A percentile compares a stretch with the other conserved stretches of the same genome.
phyloP scores from a whole-genome alignment of 1,140 invertebrate genomes.

The Pseudomyrmex dendroicus region DNA sequence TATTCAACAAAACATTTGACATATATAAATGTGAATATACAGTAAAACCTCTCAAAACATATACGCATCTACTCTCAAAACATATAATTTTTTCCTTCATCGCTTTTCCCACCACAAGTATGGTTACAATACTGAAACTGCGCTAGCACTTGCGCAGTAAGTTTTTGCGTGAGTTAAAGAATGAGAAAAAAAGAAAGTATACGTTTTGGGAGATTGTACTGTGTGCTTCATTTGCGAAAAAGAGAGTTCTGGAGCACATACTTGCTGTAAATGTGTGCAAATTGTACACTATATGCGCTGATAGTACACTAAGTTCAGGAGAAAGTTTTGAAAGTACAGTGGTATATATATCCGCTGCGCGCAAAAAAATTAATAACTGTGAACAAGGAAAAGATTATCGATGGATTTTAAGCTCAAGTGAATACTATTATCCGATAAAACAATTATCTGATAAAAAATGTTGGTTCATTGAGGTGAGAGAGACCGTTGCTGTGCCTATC shows the following conservation, averaged over 20 bases:
- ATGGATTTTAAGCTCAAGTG: background rate
- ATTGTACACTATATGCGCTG: conserved; percentile 1
- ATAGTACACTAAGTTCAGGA: background rate
- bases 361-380: conserved; percentile 1
- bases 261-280: background rate
- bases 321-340: background rate
- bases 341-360: background rate
- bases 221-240: background rate
- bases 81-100: too few species aligned
- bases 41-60: too few species aligned
- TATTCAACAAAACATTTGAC: background rate
- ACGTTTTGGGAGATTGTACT: too few species aligned
- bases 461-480: background rate
- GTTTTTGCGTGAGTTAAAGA: too few species aligned
- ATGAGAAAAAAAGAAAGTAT: too few species aligned
- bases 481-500: background rate
- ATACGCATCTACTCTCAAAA: too few species aligned
- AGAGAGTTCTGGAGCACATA: conserved; percentile 1
- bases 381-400: background rate
- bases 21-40: background rate
- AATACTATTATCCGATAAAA: background rate
- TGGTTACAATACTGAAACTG: too few species aligned
- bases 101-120: too few species aligned
- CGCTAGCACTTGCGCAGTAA: too few species aligned
- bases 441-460: background rate